Conservation (phyloP, 2,113 vertebrate species). For the Oostethus manadensis region DNA sequence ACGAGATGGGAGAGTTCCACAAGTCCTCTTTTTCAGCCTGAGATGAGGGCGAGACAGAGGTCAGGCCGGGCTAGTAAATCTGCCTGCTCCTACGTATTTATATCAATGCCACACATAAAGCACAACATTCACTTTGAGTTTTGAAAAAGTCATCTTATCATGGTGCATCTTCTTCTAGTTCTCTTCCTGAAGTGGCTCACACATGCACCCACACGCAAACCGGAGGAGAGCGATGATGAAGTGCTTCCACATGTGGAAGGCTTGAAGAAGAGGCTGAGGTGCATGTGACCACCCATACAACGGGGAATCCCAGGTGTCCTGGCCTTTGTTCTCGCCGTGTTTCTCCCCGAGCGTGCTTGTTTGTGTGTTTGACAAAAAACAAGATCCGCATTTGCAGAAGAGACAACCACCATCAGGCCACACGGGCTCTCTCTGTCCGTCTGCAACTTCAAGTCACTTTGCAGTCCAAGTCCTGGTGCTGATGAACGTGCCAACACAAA, state of each 20-base stretch:
- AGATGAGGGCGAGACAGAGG: slow-evolving; percentile 34
- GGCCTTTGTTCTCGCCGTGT: slow-evolving; percentile 57
- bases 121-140: neutral
- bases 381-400: neutral
- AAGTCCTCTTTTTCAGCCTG: slow-evolving; percentile 59
- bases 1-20: slow-evolving; percentile 20
- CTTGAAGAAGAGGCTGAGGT: slow-evolving; percentile 52
- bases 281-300: slow-evolving; percentile 66
- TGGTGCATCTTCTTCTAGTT: slow-evolving; percentile 33
- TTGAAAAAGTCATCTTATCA: slow-evolving; percentile 14
- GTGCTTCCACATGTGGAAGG: slow-evolving; percentile 70
- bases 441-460: slow-evolving; percentile 4
- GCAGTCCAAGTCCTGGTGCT: neutral
- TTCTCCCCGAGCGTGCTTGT: slow-evolving; percentile 21
- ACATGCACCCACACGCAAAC: slow-evolving; percentile 15
- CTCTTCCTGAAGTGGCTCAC: slow-evolving; percentile 27
- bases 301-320: slow-evolving; percentile 65
- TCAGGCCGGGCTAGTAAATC: neutral
- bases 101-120: slow-evolving; percentile 2
- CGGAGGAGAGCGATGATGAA: slow-evolving; percentile 52
- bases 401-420: neutral
- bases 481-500: slow-evolving; percentile 18
- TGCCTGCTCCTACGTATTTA: slow-evolving; percentile 5
- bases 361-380: slow-evolving; percentile 1
- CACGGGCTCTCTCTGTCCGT: neutral